Conservation (phyloP, 2,888 invertebrate species). For the Platycheirus albimanus region DNA sequence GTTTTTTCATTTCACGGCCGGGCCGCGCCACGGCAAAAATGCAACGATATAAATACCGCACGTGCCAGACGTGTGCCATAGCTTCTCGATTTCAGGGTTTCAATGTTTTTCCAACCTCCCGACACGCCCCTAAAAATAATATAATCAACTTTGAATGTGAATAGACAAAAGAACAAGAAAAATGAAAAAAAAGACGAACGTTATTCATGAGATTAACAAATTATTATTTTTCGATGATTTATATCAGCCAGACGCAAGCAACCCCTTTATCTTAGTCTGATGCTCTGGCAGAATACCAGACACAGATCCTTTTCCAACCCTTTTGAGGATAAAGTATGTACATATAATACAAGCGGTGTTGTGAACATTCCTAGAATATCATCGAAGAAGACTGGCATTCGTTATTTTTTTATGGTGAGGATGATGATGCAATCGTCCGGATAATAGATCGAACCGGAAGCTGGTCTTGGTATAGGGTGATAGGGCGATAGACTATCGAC, state of each 20-base stretch:
- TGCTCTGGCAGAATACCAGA: background rate
- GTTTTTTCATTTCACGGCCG: slow-evolving; percentile 51
- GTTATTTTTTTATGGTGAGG: slow-evolving; percentile 12
- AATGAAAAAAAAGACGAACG: slow-evolving; percentile 56
- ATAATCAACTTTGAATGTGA: slow-evolving; percentile 56
- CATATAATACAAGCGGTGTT: background rate
- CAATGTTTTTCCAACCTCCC: slow-evolving; percentile 36
- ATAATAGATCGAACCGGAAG: slow-evolving; percentile 46
- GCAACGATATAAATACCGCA: slow-evolving; percentile 66
- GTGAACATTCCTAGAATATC: background rate
- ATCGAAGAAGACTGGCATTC: background rate
- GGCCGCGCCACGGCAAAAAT: slow-evolving; percentile 36
- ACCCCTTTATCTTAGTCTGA: slow-evolving; percentile 37
- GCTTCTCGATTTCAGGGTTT: slow-evolving; percentile 60
- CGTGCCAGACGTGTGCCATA: slow-evolving; percentile 68
- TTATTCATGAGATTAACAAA: slow-evolving; percentile 71
- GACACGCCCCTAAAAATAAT: slow-evolving; percentile 66
- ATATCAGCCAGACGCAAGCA: slow-evolving; percentile 59
- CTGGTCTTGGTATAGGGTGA: no score
- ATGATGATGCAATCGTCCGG: slow-evolving; percentile 61
- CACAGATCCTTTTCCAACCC: slow-evolving; percentile 53
- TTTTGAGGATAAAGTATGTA: slow-evolving; percentile 30
- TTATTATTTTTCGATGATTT: slow-evolving; percentile 73
- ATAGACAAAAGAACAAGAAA: slow-evolving; percentile 38
- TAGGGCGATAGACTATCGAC: slow-evolving; percentile 9